phyloP scores from a whole-genome alignment of 2,888 invertebrate species.

The Yponomeuta cagnagella region DNA sequence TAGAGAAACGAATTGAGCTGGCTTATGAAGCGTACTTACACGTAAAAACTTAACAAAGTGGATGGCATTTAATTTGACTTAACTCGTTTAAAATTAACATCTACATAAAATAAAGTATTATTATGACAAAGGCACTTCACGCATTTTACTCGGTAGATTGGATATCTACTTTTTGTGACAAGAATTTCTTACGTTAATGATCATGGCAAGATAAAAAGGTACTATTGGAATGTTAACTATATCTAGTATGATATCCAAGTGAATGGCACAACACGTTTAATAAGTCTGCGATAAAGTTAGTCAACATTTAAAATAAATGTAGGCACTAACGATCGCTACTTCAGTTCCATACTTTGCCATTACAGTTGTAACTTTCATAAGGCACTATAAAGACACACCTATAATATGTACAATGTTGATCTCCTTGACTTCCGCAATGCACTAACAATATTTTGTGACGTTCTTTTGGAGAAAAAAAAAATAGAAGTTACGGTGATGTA shows the following conservation, averaged over 20 bases:
- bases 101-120: constrained; percentile 54
- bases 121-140: constrained; percentile 69
- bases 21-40: constrained; percentile 68
- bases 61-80: constrained; percentile 76
- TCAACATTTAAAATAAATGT: constrained; percentile 22
- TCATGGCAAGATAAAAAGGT: constrained; percentile 76
- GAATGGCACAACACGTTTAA: constrained; percentile 67
- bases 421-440: constrained; percentile 40
- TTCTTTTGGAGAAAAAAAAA: constrained; percentile 39
- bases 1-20: constrained; percentile 69
- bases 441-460: constrained; percentile 50
- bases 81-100: constrained; percentile 61
- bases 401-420: constrained; percentile 56
- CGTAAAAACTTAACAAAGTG: constrained; percentile 75
- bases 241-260: constrained; percentile 67
- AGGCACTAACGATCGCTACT: constrained; percentile 1
- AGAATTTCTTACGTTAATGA: constrained; percentile 69
- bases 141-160: constrained; percentile 55
- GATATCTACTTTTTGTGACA: constrained; percentile 62
- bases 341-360: constrained; percentile 38
- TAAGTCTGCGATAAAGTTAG: constrained; percentile 50
- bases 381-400: constrained; percentile 46
- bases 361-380: constrained; percentile 51
- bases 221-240: constrained; percentile 70
- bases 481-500: constrained; percentile 50